Evolutionary conservation across 2,797 vertebrate species (phyloP), one percentile per base, ranked within the genome.

Genomic region (Corythornis leucogaster): DNA sequence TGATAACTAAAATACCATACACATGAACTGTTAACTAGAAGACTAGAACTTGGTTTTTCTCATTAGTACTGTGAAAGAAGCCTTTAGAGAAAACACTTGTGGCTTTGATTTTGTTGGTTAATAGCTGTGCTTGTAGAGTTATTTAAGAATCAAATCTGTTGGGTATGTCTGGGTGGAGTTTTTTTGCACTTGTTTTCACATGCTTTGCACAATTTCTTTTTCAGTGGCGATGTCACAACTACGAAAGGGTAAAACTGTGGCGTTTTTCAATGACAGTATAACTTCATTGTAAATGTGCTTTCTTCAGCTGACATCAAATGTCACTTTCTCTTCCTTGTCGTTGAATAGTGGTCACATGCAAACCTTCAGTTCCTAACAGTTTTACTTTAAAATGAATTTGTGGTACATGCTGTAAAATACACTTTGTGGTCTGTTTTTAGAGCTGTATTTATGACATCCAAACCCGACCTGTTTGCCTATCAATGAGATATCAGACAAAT

Each of bases 171-270:
- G 92, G 89, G 78, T 94, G 79, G 75, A 64, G 82, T 87, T 93
- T 95, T 95, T 97, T 93, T 95, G 89, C 93, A 96, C 94, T 96
- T 89, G 75, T 90, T 91, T 96, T 96, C 95, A 95, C 87, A 84
- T 50, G 86, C 95, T 94, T 96, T 96, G 93, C 95, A 97, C 93
- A 92, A 89, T 95, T 96, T 95, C 90, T 96, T 93, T 97, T 96
- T 76, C 89, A 58, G 91, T 95, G 93, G 64, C 69, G 91, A 45
- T 96, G 93, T 96, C 92, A 96, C 67, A 15, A 91, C 85, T 96
- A 93, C 96, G 96, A 95, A 94, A 96, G 93, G 95, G 96, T 97
- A 87, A 92, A 95, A 88, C 89, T 95, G 94, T 95, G 94, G 84
- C 48, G 2, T 96, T 92, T 89, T 89, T 86, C 88, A 63, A 77